phyloP scores from a whole-genome alignment of 2,888 invertebrate genomes.

The Alloscopus bannaensis region DNA sequence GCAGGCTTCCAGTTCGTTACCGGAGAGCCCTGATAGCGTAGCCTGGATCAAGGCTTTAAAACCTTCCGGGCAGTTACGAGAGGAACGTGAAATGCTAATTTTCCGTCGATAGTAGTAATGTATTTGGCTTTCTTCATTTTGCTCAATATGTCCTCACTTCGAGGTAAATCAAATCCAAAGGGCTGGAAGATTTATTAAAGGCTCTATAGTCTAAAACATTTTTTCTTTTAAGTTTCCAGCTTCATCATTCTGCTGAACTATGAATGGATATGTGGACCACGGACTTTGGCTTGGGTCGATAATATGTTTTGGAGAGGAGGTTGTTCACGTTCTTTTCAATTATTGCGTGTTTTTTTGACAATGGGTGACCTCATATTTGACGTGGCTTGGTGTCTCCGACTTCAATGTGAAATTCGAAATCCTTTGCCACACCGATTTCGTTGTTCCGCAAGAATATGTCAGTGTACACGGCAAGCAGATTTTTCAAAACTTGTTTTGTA shows the following conservation, averaged over 20 bases:
- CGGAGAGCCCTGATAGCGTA: background rate
- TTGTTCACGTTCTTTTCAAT: background rate
- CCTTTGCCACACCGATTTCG: background rate
- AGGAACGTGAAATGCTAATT: background rate
- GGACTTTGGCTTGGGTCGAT: background rate
- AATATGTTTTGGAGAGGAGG: background rate
- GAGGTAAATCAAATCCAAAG: background rate
- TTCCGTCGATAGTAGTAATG: conserved; percentile 4
- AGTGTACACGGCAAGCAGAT: background rate
- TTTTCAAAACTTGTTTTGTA: no score
- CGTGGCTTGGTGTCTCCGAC: background rate
- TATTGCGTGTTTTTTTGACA: background rate
- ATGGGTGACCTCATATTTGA: background rate
- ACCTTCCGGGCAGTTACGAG: background rate
- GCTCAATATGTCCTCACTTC: background rate
- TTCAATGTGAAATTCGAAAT: conserved; percentile 11
- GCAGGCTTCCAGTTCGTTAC: conserved; percentile 12
- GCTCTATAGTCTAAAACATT: background rate
- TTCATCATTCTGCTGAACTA: background rate
- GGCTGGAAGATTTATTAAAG: background rate
- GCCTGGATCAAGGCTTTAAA: conserved; percentile 7
- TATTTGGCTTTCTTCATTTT: background rate
- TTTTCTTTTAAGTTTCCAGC: background rate
- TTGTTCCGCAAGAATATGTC: background rate
- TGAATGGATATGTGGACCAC: conserved; percentile 3